Base-by-base conservation (phyloP, 2,113 vertebrate species). In the Pogona vitticeps region DNA sequence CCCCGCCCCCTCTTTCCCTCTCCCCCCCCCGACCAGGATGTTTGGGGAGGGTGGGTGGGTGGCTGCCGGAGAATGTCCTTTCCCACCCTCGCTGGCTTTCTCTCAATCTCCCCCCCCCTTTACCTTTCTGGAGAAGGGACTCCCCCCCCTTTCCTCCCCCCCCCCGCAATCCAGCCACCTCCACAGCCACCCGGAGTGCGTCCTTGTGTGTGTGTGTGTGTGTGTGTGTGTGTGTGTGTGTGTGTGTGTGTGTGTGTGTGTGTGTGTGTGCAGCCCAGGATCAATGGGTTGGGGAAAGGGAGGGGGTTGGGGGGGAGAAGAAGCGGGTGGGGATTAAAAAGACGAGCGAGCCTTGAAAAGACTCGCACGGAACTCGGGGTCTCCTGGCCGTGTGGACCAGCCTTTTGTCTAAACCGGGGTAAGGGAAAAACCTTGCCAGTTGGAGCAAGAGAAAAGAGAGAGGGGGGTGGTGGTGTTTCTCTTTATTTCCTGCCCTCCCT, bases 201-300 rank as follows among this genome's bases (percentile, higher is more conserved):
- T n/a, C n/a, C n/a, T n/a, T n/a, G n/a, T n/a, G n/a, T n/a, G n/a
- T n/a, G n/a, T n/a, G n/a, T n/a, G n/a, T n/a, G n/a, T n/a, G n/a
- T n/a, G n/a, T n/a, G n/a, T n/a, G n/a, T n/a, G n/a, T n/a, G n/a
- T n/a, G n/a, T n/a, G n/a, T n/a, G n/a, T n/a, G n/a, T n/a, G n/a
- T n/a, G n/a, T n/a, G n/a, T n/a, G n/a, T n/a, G n/a, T n/a, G n/a
- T n/a, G n/a, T n/a, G n/a, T n/a, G n/a, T n/a, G n/a, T n/a, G n/a
- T 84, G 93, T 76, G 88, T 94, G 94, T 92, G 23, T 40, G 80
- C 79, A 73, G 75, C 82, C 46, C 46, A 52, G 46, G 46, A 52
- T n/a, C n/a, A 52, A 10, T 6, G 46, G 46, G 46, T 52, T 52
- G 46, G 46, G 46, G 46, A 17, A 17, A 65, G 46, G 59, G 14